Base-by-base conservation (phyloP, 2,113 vertebrate species). In the Bufo bufo region DNA sequence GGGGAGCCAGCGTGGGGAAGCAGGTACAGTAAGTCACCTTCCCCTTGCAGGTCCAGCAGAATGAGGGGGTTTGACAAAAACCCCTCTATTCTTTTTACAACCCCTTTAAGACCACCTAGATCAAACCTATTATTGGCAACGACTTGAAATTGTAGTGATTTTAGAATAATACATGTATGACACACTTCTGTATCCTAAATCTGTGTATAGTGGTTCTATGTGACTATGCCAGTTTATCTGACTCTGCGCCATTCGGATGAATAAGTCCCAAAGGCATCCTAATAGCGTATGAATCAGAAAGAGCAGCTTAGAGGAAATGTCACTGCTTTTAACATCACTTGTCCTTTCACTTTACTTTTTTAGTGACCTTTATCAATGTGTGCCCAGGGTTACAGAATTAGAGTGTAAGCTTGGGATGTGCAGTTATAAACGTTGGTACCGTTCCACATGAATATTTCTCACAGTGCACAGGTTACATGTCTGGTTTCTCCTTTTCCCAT, bases 251-350 rank as follows among this genome's bases (percentile, higher is more conserved):
- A 50, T 66, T 83, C 61, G 0, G 4, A 66, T 50, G 61, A 59
- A 58, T 66, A 83, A 65, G 47, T 71, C 63, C 63, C 63, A 45
- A 56, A 87, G 63, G 85, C 63, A 80, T 56, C 33, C 23, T 69
- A 66, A 63, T 77, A n/a, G 61, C 77, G 43, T 71, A 56, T 81
- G 50, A 87, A 50, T n/a, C 50, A 71, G 63, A 83, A 66, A 83
- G 61, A 52, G 81, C 61, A 52, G 33, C 82, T 84, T 71, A 33
- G 65, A 82, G 63, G 65, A 69, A 87, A 87, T 82, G 77, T 87
- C 77, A 87, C 63, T 87, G 86, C 77, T 87, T 69, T 87, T 66
- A 72, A 82, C 49, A 43, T 72, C 75, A 71, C 11, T 81, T 87
- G 86, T 87, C 86, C 86, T 59, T 71, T 17, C 58, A n/a, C n/a